A percentile compares a stretch with the other conserved stretches of the same genome.
phyloP scores from a whole-genome alignment of 2,797 vertebrate species.

The Epinephelus coioides region DNA sequence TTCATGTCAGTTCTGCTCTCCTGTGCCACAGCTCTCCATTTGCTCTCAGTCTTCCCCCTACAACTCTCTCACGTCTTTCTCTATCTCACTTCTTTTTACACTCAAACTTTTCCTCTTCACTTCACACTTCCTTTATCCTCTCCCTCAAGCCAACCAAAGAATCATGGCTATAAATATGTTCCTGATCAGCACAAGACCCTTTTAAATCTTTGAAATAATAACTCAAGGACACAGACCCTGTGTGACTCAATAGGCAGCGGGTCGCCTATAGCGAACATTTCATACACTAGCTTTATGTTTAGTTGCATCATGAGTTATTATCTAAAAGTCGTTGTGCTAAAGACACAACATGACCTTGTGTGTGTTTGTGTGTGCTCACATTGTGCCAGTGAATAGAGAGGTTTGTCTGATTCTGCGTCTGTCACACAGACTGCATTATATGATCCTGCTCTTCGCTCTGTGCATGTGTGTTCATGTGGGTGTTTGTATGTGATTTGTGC shows the following conservation, averaged over 20 bases:
- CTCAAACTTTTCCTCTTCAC: not conserved
- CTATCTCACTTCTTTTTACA: not conserved
- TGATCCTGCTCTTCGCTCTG: slow-evolving; percentile 14
- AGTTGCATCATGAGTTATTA: slow-evolving; percentile 6
- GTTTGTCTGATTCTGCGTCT: slow-evolving; percentile 33
- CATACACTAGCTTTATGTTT: not conserved
- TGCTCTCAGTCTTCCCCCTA: not conserved
- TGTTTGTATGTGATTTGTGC: slow-evolving; percentile 29
- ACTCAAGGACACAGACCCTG: not conserved
- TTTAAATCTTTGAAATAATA: not conserved
- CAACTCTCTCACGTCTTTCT: not conserved
- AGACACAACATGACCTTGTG: slow-evolving; percentile 35
- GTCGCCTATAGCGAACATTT: not conserved
- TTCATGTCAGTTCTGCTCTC: not conserved
- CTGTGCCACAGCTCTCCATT: not conserved
- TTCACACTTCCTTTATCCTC: not conserved
- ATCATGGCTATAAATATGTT: not conserved
- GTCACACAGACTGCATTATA: slow-evolving; percentile 32
- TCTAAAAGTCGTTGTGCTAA: slow-evolving; percentile 2
- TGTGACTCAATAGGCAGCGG: not conserved
- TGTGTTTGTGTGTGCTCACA: not conserved
- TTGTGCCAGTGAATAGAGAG: slow-evolving; percentile 36
- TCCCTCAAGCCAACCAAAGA: not conserved
- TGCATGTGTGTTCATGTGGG: slow-evolving; percentile 17
- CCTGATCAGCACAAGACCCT: not conserved